Base-by-base conservation (phyloP, 2,113 vertebrate species). In the Lophochroa leadbeateri region DNA sequence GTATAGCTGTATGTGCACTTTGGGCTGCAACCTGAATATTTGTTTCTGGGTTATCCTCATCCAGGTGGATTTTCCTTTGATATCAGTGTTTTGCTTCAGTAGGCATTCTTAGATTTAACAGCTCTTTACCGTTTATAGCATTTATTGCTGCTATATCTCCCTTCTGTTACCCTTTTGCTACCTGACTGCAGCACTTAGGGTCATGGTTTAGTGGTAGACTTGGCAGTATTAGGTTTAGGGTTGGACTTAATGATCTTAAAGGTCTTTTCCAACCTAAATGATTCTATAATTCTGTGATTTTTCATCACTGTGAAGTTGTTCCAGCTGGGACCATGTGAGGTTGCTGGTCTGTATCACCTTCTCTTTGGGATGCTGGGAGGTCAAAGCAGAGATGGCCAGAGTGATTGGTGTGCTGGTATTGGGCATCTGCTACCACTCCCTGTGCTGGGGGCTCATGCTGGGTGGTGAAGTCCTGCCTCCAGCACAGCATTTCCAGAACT, bases 371-470 rank as follows among this genome's bases (percentile, higher is more conserved):
- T 39, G 19, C 23, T 52, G 67, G n/a, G 39, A 61, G 37, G 11
- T 15, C 17, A 13, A n/a, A 53, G 43, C 37, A 37, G 60, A 57
- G 76, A 44, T 65, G 50, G 20, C 28, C 31, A 55, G 52, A 27
- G 24, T 46, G 50, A 13, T 2, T 2, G 3, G 1, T 0, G 5
- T 49, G 57, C 25, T 37, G 18, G 8, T 35, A 23, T 5, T 33
- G 50, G 25, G 21, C 8, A 1, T 29, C 23, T 90, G 16, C 28
- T 70, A 8, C 33, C 0, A 0, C 9, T 64, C 49, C 4, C 29
- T 31, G 14, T 52, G 14, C 52, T 0, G 0, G 21, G 28, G 53
- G 43, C 11, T 46, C 20, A 18, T 43, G 65, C 35, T 1, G 2
- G 49, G 10, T 1, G 4, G 23, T n/a, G 27, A 72, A 72, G 46